Conservation (phyloP, 1,140 invertebrate species). For the Thaumatotibia leucotreta region DNA sequence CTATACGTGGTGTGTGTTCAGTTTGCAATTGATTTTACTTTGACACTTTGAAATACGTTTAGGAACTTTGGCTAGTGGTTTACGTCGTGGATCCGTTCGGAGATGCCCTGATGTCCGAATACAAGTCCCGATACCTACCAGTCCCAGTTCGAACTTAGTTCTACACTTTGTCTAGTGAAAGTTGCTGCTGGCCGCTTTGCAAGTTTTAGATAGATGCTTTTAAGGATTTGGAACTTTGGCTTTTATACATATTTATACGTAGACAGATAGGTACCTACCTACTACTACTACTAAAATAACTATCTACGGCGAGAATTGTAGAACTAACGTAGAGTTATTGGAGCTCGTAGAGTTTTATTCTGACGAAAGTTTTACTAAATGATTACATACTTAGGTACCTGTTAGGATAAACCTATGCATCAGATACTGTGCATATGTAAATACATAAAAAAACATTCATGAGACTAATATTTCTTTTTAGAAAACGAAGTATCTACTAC, state of each 20-base stretch:
- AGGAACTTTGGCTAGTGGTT: slow-evolving; percentile 5
- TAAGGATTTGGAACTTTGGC: background rate
- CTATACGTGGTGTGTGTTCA: background rate
- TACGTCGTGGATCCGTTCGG: background rate
- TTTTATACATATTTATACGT: background rate
- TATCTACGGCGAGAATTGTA: too few relatives aligned
- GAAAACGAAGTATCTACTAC: too few relatives aligned
- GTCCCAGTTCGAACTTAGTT: background rate
- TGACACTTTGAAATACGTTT: slow-evolving; percentile 4
- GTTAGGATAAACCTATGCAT: too few relatives aligned
- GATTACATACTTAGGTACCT: too few relatives aligned
- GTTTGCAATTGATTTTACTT: slow-evolving; percentile 7
- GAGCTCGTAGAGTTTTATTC: too few relatives aligned
- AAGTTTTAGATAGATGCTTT: slow-evolving; percentile 4
- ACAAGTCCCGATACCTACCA: background rate
- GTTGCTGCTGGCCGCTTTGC: background rate
- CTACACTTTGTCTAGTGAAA: background rate
- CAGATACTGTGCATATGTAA: too few relatives aligned
- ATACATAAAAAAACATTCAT: too few relatives aligned
- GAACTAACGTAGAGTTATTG: too few relatives aligned
- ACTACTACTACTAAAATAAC: too few relatives aligned
- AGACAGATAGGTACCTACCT: too few relatives aligned
- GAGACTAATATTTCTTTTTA: too few relatives aligned
- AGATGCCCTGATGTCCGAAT: background rate
- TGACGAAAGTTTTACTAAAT: too few relatives aligned